These are phyloP conservation scores for Chrysolina haemoptera DNA, from an alignment of 2,888 invertebrate genomes.

Conservation along the genomic window DNA sequence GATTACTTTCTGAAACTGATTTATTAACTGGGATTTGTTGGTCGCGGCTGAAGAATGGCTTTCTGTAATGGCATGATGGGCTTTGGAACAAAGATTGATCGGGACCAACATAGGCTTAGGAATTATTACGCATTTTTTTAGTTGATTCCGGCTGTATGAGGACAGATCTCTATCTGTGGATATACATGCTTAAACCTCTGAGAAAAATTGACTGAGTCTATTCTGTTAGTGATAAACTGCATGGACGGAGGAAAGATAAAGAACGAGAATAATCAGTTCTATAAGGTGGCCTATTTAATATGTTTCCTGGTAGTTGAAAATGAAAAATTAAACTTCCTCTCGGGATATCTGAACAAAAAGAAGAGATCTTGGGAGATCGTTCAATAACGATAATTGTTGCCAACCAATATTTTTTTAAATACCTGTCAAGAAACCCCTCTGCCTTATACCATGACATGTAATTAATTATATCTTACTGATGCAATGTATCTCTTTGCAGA, in stretches of 20 bases:
- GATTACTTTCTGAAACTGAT: constrained; percentile 56
- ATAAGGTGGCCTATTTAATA: too few relatives aligned
- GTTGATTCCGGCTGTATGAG: not conserved
- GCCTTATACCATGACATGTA: too few relatives aligned
- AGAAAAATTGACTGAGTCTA: not conserved
- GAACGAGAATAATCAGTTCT: not conserved
- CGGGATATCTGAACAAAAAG: too few relatives aligned
- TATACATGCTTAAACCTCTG: not conserved
- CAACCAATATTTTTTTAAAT: too few relatives aligned
- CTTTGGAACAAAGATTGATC: constrained; percentile 25
- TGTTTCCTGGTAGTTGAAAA: too few relatives aligned
- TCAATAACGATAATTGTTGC: too few relatives aligned
- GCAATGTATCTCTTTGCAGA: too few relatives aligned
- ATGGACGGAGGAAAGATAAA: not conserved
- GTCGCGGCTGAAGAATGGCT: constrained; percentile 27
- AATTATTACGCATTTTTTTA: constrained; percentile 19
- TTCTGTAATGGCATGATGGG: constrained; percentile 29
- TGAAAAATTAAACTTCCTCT: too few relatives aligned
- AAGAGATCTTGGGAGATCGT: too few relatives aligned
- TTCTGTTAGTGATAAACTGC: not conserved
- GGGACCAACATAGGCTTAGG: constrained; percentile 9
- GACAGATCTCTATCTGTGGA: constrained; percentile 14
- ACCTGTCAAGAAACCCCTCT: too few relatives aligned
- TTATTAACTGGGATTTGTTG: constrained; percentile 53
- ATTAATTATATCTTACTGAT: too few relatives aligned